Percentiles rank a stretch among this genome's conserved stretches.
phyloP scores from a whole-genome alignment of 2,113 vertebrate genomes.

The Plecturocebus donacophilus region DNA sequence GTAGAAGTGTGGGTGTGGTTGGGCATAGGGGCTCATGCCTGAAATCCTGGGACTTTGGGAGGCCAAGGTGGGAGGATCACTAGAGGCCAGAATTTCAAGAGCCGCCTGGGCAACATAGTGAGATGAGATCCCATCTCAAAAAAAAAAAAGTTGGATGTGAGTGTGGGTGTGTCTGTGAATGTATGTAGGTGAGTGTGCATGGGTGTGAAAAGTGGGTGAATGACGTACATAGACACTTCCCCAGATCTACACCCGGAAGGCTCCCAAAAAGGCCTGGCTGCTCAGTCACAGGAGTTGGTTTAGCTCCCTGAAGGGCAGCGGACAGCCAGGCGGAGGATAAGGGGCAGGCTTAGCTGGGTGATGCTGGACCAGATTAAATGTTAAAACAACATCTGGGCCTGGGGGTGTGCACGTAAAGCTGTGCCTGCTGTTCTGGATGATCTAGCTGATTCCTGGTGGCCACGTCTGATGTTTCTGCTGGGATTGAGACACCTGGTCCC shows the following conservation, averaged over 20 bases:
- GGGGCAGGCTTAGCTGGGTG: background rate
- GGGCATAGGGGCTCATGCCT: too few species aligned
- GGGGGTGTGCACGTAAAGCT: background rate
- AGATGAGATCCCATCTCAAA: too few species aligned
- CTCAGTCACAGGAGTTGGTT: background rate
- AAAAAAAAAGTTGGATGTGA: too few species aligned
- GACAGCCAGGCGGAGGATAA: background rate
- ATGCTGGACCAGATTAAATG: background rate
- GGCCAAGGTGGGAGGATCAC: too few species aligned
- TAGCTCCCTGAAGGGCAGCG: background rate
- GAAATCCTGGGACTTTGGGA: too few species aligned
- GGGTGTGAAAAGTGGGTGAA: background rate
- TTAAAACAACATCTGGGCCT: background rate
- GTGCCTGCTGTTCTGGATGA: background rate
- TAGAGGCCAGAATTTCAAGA: too few species aligned
- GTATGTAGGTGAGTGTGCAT: background rate
- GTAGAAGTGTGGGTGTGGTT: background rate
- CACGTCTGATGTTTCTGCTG: background rate
- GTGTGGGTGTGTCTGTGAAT: background rate
- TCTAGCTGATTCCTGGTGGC: background rate
- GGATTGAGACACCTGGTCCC: background rate
- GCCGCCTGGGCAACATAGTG: too few species aligned
- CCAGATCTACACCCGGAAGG: background rate
- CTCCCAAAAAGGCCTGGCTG: background rate
- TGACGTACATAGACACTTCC: too few species aligned